These are phyloP conservation scores for Rhynchonycteris naso DNA, from an alignment of 2,797 vertebrate genomes.

Conservation along the genomic window DNA sequence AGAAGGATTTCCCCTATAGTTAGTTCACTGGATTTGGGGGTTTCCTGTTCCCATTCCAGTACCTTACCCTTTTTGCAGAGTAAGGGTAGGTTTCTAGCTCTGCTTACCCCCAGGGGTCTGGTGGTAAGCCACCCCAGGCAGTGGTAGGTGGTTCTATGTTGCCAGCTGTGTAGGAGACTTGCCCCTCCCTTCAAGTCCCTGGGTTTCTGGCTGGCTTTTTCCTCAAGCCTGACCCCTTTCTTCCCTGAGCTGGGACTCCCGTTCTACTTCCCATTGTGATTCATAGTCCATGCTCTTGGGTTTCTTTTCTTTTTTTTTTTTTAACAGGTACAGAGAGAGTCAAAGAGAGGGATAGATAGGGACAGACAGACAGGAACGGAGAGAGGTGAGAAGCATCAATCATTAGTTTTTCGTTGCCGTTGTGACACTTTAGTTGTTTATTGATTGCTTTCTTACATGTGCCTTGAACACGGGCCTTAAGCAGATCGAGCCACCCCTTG, in stretches of 20 bases:
- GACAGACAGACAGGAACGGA: too few species aligned
- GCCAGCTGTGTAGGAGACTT: not conserved
- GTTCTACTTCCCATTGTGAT: not conserved
- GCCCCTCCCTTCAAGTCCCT: fast-evolving
- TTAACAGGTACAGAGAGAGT: too few species aligned
- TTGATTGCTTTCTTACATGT: too few species aligned
- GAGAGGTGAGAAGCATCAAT: too few species aligned
- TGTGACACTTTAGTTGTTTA: too few species aligned
- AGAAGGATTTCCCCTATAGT: not conserved
- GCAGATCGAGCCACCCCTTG: too few species aligned
- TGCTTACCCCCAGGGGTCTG: too few species aligned
- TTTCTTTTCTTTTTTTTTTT: too few species aligned
- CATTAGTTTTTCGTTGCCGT: too few species aligned
- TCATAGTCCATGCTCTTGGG: not conserved
- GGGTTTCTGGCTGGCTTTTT: not conserved
- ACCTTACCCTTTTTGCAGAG: not conserved
- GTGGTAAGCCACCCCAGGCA: not conserved
- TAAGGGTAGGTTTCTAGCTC: not conserved
- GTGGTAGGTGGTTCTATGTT: not conserved
- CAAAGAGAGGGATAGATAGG: too few species aligned
- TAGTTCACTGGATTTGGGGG: not conserved
- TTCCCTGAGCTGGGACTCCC: not conserved
- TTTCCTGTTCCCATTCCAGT: not conserved
- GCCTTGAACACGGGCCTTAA: too few species aligned
- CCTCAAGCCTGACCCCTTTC: not conserved